These are phyloP conservation scores for Microtus pennsylvanicus DNA, from an alignment of 2,113 vertebrate genomes.

Conservation along the genomic window DNA sequence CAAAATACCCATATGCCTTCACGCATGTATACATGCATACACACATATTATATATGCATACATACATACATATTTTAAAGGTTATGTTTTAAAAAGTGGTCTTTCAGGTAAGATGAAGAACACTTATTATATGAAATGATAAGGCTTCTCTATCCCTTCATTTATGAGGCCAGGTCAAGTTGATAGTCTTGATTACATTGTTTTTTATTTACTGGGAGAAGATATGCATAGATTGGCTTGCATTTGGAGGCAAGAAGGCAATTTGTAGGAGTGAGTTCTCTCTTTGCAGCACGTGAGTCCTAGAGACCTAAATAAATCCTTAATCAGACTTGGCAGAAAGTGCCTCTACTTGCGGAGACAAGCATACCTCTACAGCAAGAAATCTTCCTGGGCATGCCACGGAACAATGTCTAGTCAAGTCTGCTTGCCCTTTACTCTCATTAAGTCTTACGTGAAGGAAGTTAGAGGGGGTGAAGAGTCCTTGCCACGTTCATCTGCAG, in stretches of 20 bases:
- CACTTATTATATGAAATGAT: background rate
- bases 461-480: background rate
- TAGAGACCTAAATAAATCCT: background rate
- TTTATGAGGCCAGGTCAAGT: background rate
- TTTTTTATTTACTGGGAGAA: background rate
- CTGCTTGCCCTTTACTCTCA: background rate
- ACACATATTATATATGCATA: background rate
- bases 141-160: background rate
- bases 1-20: background rate
- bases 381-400: background rate
- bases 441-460: background rate
- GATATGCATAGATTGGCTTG: background rate
- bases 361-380: background rate
- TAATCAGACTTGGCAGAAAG: background rate
- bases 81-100: background rate
- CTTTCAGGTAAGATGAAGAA: background rate
- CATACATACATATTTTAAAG: background rate
- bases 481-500: background rate
- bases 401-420: background rate
- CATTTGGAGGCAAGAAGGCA: background rate
- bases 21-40: background rate
- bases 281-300: background rate
- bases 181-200: background rate
- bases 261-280: background rate
- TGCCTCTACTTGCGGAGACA: accelerated